A percentile compares a stretch with the other conserved stretches of the same genome.
These are phyloP conservation scores for Margarornis squamiger DNA, from an alignment of 2,797 vertebrate species.

Conservation along the genomic window DNA sequence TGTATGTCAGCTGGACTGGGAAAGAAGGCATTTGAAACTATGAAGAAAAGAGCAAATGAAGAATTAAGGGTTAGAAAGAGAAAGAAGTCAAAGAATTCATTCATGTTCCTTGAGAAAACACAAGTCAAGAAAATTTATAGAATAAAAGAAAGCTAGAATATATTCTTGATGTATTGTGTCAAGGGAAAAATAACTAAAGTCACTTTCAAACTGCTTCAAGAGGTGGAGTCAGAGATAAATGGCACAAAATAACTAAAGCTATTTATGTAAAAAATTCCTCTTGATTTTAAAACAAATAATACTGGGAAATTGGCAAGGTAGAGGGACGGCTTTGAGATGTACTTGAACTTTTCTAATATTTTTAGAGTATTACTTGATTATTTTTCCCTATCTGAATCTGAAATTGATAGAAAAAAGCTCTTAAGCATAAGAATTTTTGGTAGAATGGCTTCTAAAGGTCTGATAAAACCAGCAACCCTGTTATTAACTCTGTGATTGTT, in stretches of 20 bases:
- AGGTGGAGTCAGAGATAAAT: background rate
- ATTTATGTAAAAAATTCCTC: background rate
- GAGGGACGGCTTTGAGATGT: background rate
- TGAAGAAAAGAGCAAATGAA: background rate
- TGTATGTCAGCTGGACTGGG: background rate
- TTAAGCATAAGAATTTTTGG: background rate
- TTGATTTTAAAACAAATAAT: background rate
- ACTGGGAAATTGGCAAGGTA: background rate
- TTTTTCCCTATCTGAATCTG: background rate
- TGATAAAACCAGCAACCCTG: background rate
- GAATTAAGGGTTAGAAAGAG: background rate
- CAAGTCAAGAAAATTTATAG: background rate
- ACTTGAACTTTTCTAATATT: background rate
- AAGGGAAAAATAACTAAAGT: background rate
- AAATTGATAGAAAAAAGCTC: background rate
- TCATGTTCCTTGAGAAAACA: background rate
- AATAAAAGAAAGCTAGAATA: background rate
- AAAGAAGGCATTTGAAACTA: background rate
- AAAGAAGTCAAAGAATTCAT: background rate
- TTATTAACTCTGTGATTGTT: background rate
- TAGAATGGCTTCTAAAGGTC: constrained; percentile 5
- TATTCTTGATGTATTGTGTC: background rate
- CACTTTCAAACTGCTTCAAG: background rate
- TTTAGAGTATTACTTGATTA: background rate
- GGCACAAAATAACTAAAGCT: background rate